phyloP scores from a whole-genome alignment of 2,113 vertebrate species.

The Helogale parvula region DNA sequence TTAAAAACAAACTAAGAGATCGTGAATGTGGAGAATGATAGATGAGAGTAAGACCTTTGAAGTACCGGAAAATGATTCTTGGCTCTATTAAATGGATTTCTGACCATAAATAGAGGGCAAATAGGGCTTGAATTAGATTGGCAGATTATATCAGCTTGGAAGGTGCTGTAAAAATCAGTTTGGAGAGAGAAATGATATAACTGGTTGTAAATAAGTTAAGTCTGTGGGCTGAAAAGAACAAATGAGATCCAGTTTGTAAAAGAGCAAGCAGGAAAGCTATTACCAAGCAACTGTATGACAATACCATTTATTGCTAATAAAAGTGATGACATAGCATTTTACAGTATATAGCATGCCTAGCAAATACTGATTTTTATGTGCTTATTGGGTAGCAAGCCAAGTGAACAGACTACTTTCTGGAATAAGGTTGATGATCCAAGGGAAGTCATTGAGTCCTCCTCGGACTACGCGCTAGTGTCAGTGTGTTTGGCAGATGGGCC shows the following conservation, averaged over 20 bases:
- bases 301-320: slow-evolving; percentile 47
- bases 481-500: slow-evolving; percentile 46
- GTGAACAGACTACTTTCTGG: slow-evolving; percentile 34
- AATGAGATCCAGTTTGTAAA: slow-evolving; percentile 56
- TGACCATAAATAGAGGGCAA: slow-evolving; percentile 52
- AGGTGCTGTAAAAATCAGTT: slow-evolving; percentile 39
- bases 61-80: slow-evolving; percentile 49
- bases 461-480: background rate
- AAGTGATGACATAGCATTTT: slow-evolving; percentile 35
- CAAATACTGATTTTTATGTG: slow-evolving; percentile 62
- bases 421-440: slow-evolving; percentile 52
- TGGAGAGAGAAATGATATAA: slow-evolving; percentile 57
- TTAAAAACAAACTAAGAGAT: slow-evolving; percentile 65
- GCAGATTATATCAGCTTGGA: slow-evolving; percentile 56
- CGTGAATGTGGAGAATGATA: slow-evolving; percentile 61
- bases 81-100: slow-evolving; percentile 44
- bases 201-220: slow-evolving; percentile 60
- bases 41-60: slow-evolving; percentile 50
- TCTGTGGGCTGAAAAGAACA: slow-evolving; percentile 55
- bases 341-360: slow-evolving; percentile 9
- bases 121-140: slow-evolving; percentile 55
- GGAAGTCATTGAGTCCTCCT: slow-evolving; percentile 44
- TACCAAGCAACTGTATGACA: slow-evolving; percentile 21
- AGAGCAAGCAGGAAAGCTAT: slow-evolving; percentile 55
- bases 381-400: slow-evolving; percentile 34